These are phyloP conservation scores for Origma solitaria DNA, from an alignment of 2,113 vertebrate species.

Conservation along the genomic window DNA sequence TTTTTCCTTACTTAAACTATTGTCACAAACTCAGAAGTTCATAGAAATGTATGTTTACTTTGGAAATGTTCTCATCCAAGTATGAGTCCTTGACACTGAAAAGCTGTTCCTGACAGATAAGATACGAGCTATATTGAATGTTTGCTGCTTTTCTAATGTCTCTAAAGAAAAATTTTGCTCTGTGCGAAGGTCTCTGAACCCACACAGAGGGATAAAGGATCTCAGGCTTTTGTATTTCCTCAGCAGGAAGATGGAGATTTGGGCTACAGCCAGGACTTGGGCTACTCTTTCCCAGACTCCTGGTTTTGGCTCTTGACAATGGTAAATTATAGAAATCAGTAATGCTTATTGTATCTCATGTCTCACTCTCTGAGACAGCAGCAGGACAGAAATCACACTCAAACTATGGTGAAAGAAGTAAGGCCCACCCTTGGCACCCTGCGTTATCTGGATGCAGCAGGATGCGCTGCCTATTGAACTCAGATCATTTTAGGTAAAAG, in stretches of 20 bases:
- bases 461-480: background rate
- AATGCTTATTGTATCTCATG: background rate
- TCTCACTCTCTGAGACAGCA: background rate
- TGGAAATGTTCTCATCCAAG: background rate
- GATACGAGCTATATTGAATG: background rate
- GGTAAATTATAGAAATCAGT: background rate
- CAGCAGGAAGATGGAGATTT: background rate
- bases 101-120: conserved; percentile 10
- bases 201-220: background rate
- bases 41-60: background rate
- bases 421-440: background rate
- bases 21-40: background rate
- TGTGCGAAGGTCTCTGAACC: background rate
- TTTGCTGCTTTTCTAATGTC: background rate
- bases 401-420: background rate
- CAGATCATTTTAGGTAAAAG: background rate
- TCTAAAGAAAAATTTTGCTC: background rate
- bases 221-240: background rate
- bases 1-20: background rate
- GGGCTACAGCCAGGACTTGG: background rate
- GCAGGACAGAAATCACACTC: background rate
- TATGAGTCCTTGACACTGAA: background rate
- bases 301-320: background rate
- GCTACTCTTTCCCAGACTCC: background rate
- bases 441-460: background rate